Conservation (phyloP, 2,113 vertebrate genomes). For the Sylvia atricapilla region DNA sequence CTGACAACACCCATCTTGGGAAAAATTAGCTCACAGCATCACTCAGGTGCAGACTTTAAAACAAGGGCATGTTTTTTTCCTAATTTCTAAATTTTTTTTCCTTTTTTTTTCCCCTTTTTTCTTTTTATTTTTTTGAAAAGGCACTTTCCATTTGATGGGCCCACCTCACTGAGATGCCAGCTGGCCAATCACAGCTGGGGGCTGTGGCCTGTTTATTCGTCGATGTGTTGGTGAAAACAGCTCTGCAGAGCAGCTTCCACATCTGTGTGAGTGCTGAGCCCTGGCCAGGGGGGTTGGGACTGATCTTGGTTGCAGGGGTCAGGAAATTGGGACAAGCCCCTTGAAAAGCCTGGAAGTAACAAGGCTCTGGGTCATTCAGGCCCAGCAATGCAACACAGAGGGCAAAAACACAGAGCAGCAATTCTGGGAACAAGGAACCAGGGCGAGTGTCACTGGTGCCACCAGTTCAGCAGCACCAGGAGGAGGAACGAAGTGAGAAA, state of each 20-base stretch:
- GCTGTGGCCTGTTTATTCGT: neutral
- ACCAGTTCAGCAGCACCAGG: neutral
- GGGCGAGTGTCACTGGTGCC: neutral
- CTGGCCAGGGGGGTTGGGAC: rapidly evolving
- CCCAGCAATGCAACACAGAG: rapidly evolving
- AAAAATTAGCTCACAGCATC: slow-evolving; percentile 1
- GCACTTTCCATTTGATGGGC: neutral
- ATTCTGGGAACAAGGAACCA: neutral
- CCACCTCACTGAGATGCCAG: neutral
- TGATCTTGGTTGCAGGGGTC: rapidly evolving
- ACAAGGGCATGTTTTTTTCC: neutral
- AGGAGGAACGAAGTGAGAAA: neutral
- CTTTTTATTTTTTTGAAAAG: neutral
- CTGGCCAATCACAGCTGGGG: neutral
- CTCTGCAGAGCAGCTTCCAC: neutral
- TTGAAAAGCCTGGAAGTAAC: neutral
- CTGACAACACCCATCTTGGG: slow-evolving; percentile 20
- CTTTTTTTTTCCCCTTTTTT: neutral
- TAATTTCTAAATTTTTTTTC: rapidly evolving
- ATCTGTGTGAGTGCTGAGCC: neutral
- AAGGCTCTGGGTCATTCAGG: neutral
- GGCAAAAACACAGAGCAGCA: neutral
- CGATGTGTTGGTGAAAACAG: neutral
- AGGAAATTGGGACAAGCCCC: neutral
- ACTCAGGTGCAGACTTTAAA: neutral